Evolutionary conservation across 2,797 vertebrate species (phyloP).

Genomic region (Falco columbarius): DNA sequence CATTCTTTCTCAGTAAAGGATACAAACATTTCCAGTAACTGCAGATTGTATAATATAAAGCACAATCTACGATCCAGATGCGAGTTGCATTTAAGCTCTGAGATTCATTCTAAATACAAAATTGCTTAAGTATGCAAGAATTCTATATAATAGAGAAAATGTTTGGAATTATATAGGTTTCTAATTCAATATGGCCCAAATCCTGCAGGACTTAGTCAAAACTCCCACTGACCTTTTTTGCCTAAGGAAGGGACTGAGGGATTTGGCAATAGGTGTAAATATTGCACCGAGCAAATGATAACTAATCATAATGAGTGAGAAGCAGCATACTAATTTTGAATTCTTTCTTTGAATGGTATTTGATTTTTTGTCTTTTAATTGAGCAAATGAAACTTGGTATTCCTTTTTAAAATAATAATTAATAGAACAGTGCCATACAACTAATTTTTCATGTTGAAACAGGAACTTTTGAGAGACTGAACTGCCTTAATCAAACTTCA

Average conservation of each 20-base stretch:
- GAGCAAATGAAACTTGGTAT: not conserved
- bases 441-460: constrained; percentile 38
- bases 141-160: constrained; percentile 46
- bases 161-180: constrained; percentile 45
- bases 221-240: constrained; percentile 48
- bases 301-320: not conserved
- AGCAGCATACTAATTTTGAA: not conserved
- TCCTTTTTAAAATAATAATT: not conserved
- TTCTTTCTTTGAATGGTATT: not conserved
- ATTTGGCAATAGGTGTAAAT: not conserved
- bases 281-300: not conserved
- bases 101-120: constrained; percentile 36
- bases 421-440: not conserved
- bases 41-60: constrained; percentile 66
- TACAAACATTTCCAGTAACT: constrained; percentile 77
- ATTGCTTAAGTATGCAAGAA: constrained; percentile 57
- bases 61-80: constrained; percentile 66
- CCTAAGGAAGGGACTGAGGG: not conserved
- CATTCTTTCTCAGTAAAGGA: constrained; percentile 81
- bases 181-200: constrained; percentile 64
- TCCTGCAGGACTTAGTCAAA: constrained; percentile 38
- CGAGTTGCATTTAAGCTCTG: constrained; percentile 55
- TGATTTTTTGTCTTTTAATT: constrained; percentile 21
- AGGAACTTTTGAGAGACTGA: constrained; percentile 34
- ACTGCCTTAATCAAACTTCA: constrained; percentile 77